phyloP scores from a whole-genome alignment of 2,797 vertebrate genomes.

The Protosalanx chinensis region DNA sequence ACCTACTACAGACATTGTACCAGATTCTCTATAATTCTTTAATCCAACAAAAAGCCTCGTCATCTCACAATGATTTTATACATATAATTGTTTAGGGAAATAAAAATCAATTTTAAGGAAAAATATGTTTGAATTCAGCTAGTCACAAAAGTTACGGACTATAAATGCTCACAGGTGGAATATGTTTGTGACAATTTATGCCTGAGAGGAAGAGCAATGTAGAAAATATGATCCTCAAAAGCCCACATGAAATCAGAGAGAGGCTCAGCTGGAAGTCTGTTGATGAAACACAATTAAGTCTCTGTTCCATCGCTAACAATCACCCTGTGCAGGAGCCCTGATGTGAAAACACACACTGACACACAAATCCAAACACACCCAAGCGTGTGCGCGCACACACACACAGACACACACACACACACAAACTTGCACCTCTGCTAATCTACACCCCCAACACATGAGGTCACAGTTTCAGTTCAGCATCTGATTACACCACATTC shows the following conservation, averaged over 20 bases:
- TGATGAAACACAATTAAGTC: too few relatives aligned
- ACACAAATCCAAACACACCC: neutral
- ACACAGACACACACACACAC: constrained; percentile 2
- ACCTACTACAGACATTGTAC: neutral
- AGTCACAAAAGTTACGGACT: too few relatives aligned
- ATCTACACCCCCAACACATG: neutral
- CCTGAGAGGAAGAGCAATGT: neutral
- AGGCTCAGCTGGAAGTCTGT: neutral
- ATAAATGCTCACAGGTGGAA: too few relatives aligned
- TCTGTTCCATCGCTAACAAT: too few relatives aligned
- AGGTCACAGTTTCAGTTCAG: neutral
- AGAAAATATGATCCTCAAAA: constrained; percentile 2
- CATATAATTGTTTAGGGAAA: too few relatives aligned
- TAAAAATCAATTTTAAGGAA: too few relatives aligned
- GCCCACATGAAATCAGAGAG: constrained; percentile 2
- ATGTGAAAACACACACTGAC: too few relatives aligned
- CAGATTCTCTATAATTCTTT: neutral
- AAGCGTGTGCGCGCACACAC: neutral
- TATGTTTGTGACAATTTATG: neutral
- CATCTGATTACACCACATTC: neutral
- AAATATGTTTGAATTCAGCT: too few relatives aligned
- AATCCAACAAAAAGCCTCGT: neutral
- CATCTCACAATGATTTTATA: too few relatives aligned
- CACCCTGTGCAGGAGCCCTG: too few relatives aligned
- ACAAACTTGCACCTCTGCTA: neutral